Conservation (phyloP, 53 echinoderm and acorn worm genomes). For the Pentamera pediparva region DNA sequence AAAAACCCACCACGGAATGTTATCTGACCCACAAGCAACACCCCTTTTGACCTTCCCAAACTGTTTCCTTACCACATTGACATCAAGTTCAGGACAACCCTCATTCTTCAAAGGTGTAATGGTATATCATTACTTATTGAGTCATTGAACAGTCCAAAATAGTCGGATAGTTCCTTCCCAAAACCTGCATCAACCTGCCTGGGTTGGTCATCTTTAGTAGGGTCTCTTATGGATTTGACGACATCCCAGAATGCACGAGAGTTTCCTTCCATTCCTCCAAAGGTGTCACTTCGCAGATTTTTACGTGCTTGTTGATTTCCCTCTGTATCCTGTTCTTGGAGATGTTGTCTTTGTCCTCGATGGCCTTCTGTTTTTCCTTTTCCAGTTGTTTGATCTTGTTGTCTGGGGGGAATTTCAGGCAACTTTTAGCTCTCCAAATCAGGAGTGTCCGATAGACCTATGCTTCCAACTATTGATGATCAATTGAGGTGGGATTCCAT, state of each 20-base stretch:
- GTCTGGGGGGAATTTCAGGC: no score
- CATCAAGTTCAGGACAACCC: constrained; percentile 1
- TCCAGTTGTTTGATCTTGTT: constrained; percentile 12
- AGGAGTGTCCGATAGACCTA: no score
- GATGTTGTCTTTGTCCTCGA: not conserved
- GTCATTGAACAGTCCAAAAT: not conserved
- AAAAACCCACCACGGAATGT: not conserved
- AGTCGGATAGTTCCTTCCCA: not conserved
- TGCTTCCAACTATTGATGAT: no score
- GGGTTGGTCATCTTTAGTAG: not conserved
- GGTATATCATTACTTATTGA: not conserved
- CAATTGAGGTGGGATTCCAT: no score
- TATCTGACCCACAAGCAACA: not conserved
- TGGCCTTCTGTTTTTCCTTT: not conserved
- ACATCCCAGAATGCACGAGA: not conserved
- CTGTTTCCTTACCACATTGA: not conserved
- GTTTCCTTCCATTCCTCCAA: no score
- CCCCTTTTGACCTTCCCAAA: not conserved
- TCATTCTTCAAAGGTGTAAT: not conserved
- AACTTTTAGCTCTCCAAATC: no score
- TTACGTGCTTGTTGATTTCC: constrained; percentile 2
- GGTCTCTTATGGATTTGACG: not conserved
- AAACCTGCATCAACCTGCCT: not conserved
- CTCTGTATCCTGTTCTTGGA: not conserved
- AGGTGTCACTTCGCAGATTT: constrained; percentile 4